Evolutionary conservation across 2,888 invertebrate genomes (phyloP).

Genomic region (Nomada ruficornis): DNA sequence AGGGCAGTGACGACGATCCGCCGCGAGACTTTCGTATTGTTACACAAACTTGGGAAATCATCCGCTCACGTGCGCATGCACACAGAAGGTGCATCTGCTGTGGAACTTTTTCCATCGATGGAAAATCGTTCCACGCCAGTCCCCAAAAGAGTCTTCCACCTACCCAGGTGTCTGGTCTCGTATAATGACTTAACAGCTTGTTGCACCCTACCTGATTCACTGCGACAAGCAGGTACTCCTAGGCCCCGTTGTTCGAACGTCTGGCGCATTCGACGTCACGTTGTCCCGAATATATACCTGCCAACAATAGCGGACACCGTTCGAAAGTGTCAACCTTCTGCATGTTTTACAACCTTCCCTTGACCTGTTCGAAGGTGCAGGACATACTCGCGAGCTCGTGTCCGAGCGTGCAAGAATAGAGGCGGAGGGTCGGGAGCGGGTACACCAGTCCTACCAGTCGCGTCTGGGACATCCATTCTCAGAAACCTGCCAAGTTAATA

Average conservation of each 20-base stretch:
- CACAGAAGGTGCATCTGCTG: neutral
- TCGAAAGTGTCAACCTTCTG: conserved; percentile 35
- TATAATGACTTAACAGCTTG: neutral
- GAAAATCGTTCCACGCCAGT: too few species aligned
- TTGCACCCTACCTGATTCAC: neutral
- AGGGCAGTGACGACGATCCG: neutral
- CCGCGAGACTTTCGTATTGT: neutral
- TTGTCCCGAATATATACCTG: conserved; percentile 16
- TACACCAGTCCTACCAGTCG: conserved; percentile 64
- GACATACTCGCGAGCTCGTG: conserved; percentile 7
- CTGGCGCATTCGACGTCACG: conserved; percentile 16
- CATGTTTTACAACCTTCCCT: conserved; percentile 68
- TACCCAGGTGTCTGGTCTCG: too few species aligned
- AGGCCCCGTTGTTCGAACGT: neutral
- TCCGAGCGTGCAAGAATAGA: conserved; percentile 56
- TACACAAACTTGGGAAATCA: neutral
- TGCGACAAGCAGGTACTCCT: neutral
- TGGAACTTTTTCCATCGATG: neutral
- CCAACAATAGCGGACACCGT: conserved; percentile 25
- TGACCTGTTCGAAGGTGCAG: conserved; percentile 58
- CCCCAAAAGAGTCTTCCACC: neutral
- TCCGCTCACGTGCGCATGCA: neutral
- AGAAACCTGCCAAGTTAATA: conserved; percentile 76
- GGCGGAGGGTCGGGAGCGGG: conserved; percentile 56
- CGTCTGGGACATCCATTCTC: conserved; percentile 71